phyloP scores from a whole-genome alignment of 1,140 invertebrate species.

The Drosophila micromelanica region DNA sequence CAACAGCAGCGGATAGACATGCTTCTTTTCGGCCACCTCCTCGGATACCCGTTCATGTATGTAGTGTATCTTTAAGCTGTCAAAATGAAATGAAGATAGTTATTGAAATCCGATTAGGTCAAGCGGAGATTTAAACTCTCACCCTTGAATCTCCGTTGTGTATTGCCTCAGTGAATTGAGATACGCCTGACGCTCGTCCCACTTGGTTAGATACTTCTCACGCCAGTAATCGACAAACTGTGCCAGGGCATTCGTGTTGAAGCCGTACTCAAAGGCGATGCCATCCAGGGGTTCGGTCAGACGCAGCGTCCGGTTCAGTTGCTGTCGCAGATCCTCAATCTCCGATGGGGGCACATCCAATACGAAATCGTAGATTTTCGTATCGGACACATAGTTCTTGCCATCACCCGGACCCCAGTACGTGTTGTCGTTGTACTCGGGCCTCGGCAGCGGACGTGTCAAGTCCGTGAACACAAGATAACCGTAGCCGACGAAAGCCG shows the following conservation, averaged over 20 bases:
- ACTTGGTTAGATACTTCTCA: constrained; percentile 88
- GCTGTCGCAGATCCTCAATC: constrained; percentile 87
- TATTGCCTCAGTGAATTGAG: constrained; percentile 91
- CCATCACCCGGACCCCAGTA: constrained; percentile 80
- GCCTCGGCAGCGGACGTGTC: constrained; percentile 69
- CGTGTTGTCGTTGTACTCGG: constrained; percentile 67
- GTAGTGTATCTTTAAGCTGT: constrained; percentile 91
- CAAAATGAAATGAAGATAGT: no score
- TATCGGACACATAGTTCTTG: constrained; percentile 62
- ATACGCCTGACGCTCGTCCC: constrained; percentile 87
- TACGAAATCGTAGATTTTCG: constrained; percentile 61
- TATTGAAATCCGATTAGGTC: background rate
- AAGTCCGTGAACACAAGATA: constrained; percentile 68
- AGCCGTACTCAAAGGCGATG: constrained; percentile 90
- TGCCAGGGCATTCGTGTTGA: constrained; percentile 89
- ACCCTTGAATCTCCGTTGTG: constrained; percentile 89
- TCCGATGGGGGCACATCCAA: constrained; percentile 65
- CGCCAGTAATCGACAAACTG: constrained; percentile 89
- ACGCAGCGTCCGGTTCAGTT: constrained; percentile 86
- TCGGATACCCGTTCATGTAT: constrained; percentile 87
- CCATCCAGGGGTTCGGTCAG: constrained; percentile 88
- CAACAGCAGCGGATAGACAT: constrained; percentile 89
- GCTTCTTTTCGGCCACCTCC: constrained; percentile 80
- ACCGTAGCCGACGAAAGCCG: constrained; percentile 64
- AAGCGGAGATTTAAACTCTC: no score